Evolutionary conservation across 53 echinoderm and acorn worm species (phyloP), one percentile per base, ranked within the genome.

Genomic region (Stichopus horrens): DNA sequence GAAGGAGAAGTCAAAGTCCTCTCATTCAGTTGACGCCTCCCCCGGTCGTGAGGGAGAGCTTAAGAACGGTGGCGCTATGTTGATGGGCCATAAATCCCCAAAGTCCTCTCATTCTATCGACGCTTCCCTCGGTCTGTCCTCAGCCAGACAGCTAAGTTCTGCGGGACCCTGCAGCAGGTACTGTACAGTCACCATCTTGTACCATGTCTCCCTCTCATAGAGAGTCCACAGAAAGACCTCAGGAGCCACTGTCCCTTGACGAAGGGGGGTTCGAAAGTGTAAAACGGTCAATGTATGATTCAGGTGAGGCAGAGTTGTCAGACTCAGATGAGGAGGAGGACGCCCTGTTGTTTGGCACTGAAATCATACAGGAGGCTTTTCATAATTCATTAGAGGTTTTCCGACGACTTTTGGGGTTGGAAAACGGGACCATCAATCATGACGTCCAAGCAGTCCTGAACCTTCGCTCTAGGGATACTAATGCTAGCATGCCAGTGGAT

Each of bases 281-380:
- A 67, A 67, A n/a, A n/a, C 1, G n/a, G 13, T 67, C 68, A 0
- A n/a, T 67, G 3, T n/a, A 67, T 67, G 68, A 67, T n/a, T 67
- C 68, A 67, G 68, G 68, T 13, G 68, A 67, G 68, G 68, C 68
- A 67, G 68, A 67, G 68, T n/a, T n/a, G 13, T 67, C 68, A 67
- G 68, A 67, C n/a, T 67, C 68, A n/a, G 68, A 67, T 67, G 1
- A 67, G 68, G 68, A 67, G n/a, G 68, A 67, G 68, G 68, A 67
- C n/a, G 68, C 68, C n/a, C 1, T 3, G 68, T 67, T 67, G 68
- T 67, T 67, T 67, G 68, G 68, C 13, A 67, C 68, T n/a, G 68
- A 67, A 67, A 67, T 67, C 68, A 67, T 3, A 67, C 3, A 3
- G n/a, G 68, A 73, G 14, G 13, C 74, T 7, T 13, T 73, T 73